phyloP scores from a whole-genome alignment of 2,797 vertebrate genomes.

The Xiphorhynchus erythropygius region DNA sequence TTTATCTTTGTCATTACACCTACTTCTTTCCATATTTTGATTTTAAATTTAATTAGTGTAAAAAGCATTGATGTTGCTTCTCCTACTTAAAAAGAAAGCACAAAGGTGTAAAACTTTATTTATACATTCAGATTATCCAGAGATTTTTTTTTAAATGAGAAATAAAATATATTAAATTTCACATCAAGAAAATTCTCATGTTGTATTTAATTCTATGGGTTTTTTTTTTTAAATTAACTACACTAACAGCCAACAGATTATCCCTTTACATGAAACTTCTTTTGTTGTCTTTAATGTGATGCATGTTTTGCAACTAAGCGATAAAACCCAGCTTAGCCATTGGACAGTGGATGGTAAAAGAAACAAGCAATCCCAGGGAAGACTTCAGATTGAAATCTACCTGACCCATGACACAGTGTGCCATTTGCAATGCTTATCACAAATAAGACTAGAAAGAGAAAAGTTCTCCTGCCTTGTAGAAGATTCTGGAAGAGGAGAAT shows the following conservation, averaged over 20 bases:
- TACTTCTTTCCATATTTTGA: neutral
- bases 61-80: neutral
- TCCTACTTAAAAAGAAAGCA: neutral
- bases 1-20: neutral
- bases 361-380: neutral
- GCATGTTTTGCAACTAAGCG: neutral
- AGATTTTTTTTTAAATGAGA: neutral
- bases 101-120: neutral
- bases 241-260: neutral
- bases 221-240: neutral
- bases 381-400: neutral
- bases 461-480: neutral
- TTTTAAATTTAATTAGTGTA: neutral
- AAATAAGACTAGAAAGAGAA: neutral
- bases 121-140: neutral
- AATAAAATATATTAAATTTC: neutral
- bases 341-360: neutral
- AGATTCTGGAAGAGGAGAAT: neutral
- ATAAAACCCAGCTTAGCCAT: neutral
- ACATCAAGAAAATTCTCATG: neutral
- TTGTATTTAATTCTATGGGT: neutral
- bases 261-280: neutral
- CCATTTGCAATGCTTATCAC: neutral
- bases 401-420: neutral
- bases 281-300: neutral